phyloP scores from a whole-genome alignment of 2,888 invertebrate species.

The Noctua fimbriata region DNA sequence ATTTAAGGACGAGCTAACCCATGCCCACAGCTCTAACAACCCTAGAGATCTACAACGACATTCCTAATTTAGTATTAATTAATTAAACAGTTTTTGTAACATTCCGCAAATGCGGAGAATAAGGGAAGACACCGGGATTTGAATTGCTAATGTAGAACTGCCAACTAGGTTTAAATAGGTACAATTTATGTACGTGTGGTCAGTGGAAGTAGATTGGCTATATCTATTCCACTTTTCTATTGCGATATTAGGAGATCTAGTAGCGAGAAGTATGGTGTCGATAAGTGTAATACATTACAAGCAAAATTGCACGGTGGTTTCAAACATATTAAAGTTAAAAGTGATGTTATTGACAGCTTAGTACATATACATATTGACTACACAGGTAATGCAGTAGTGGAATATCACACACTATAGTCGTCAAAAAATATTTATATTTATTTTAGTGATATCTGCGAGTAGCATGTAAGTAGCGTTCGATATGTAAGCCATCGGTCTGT shows the following conservation, averaged over 20 bases:
- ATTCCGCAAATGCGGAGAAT: constrained; percentile 34
- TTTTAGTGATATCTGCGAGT: constrained; percentile 69
- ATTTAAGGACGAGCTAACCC: neutral
- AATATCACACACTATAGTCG: constrained; percentile 37
- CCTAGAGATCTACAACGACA: constrained; percentile 32
- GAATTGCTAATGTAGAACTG: constrained; percentile 50
- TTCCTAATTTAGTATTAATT: constrained; percentile 57
- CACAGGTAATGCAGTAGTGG: constrained; percentile 8
- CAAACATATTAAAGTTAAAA: constrained; percentile 10
- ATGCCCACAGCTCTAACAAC: constrained; percentile 8
- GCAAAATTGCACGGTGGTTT: neutral
- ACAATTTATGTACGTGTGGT: constrained; percentile 27
- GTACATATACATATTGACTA: constrained; percentile 13
- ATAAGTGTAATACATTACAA: neutral
- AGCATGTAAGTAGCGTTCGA: constrained; percentile 67
- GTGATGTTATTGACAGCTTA: constrained; percentile 28
- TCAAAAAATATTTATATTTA: constrained; percentile 66
- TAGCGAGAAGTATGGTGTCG: neutral
- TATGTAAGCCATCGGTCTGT: constrained; percentile 73
- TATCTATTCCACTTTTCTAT: constrained; percentile 38
- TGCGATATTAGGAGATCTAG: constrained; percentile 8
- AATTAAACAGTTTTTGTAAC: constrained; percentile 47
- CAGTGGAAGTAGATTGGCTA: constrained; percentile 39
- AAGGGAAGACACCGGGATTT: constrained; percentile 50
- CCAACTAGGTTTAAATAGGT: constrained; percentile 30